A percentile compares a stretch with the other conserved stretches of the same genome.
Evolutionary conservation across 2,797 vertebrate species (phyloP).

Genomic region (Neoniphon sammara): DNA sequence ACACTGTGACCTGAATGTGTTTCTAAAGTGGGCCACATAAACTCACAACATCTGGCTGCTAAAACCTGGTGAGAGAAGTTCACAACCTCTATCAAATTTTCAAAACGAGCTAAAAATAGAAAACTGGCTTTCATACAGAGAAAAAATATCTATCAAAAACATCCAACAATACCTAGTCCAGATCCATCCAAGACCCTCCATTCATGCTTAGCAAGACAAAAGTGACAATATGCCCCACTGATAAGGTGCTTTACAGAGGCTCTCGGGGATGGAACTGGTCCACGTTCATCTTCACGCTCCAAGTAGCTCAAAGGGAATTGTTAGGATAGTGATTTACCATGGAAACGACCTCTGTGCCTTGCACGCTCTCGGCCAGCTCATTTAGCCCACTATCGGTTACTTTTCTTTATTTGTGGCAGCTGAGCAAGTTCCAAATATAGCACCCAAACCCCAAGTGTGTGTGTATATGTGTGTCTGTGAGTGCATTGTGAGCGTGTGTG

Average conservation of each 20-base stretch:
- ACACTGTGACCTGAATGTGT: conserved; percentile 26
- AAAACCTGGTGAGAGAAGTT: conserved; percentile 19
- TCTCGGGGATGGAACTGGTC: conserved; percentile 25
- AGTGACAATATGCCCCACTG: conserved; percentile 12
- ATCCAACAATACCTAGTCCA: not conserved
- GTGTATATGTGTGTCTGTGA: conserved; percentile 23
- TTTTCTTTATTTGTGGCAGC: conserved; percentile 81
- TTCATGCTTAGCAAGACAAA: conserved; percentile 11
- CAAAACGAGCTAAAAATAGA: not conserved
- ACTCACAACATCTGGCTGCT: not conserved
- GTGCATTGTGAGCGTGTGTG: conserved; percentile 11
- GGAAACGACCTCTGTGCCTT: conserved; percentile 62
- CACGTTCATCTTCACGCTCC: conserved; percentile 30
- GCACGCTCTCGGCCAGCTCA: conserved; percentile 51
- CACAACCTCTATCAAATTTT: conserved; percentile 6
- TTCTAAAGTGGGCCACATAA: conserved; percentile 19
- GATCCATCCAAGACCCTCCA: not conserved
- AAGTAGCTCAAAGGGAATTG: conserved; percentile 34
- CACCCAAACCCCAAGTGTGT: conserved; percentile 44
- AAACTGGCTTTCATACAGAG: not conserved
- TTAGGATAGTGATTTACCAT: conserved; percentile 52
- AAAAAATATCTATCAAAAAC: not conserved
- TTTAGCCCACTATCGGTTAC: conserved; percentile 75
- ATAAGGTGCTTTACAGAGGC: conserved; percentile 14
- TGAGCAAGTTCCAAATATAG: conserved; percentile 86